Evolutionary conservation across 2,797 vertebrate species (phyloP).

Genomic region (Onychomys arenicola): DNA sequence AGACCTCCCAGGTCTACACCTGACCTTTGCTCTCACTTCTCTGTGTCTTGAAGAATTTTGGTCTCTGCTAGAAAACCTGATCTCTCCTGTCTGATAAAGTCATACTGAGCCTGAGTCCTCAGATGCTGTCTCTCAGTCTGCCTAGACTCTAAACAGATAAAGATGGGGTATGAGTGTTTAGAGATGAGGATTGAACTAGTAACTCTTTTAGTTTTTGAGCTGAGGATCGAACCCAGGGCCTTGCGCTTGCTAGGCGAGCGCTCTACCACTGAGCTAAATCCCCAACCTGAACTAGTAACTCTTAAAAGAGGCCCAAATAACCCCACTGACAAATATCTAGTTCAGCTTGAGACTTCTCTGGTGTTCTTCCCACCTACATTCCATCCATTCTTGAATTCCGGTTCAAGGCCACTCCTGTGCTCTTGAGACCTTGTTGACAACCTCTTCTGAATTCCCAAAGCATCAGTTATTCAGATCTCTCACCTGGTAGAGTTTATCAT

Average conservation of each 20-base stretch:
- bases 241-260: too few relatives aligned
- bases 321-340: neutral
- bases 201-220: too few relatives aligned
- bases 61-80: neutral
- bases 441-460: conserved; percentile 20
- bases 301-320: neutral
- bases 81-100: neutral
- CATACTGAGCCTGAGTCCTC: neutral
- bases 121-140: neutral
- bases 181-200: neutral
- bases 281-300: neutral
- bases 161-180: neutral
- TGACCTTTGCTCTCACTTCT: fast-evolving
- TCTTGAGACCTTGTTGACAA: neutral
- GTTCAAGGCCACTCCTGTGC: neutral
- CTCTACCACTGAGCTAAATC: too few relatives aligned
- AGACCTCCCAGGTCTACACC: neutral
- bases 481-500: neutral
- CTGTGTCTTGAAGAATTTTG: neutral
- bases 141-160: conserved; percentile 22
- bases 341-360: neutral
- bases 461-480: neutral
- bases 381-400: neutral
- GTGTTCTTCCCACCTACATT: neutral
- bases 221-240: too few relatives aligned